Conservation (phyloP, 2,113 vertebrate species). For the Abramis brama region DNA sequence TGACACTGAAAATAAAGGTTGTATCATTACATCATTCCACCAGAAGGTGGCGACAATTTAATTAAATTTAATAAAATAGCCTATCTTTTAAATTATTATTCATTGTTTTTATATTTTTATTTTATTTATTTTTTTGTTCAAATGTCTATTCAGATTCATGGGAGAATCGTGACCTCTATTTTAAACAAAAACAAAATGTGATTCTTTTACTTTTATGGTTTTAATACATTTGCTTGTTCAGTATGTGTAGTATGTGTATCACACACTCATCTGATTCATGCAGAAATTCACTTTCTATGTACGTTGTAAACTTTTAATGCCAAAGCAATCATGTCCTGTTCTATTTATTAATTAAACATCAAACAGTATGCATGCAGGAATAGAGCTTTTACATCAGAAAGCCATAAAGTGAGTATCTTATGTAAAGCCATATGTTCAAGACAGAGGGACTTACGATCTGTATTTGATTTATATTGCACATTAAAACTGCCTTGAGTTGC, state of each 20-base stretch:
- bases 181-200: no score
- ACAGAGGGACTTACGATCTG: conserved; percentile 5
- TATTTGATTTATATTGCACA: conserved; percentile 53
- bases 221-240: background rate
- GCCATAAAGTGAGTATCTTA: conserved; percentile 3
- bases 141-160: no score
- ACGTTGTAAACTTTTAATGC: conserved; percentile 31
- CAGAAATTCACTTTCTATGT: conserved; percentile 44
- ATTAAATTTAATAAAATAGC: no score
- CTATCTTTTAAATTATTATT: no score
- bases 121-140: no score
- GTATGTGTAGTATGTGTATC: background rate
- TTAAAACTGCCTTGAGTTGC: conserved; percentile 44
- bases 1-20: no score
- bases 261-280: conserved; percentile 13
- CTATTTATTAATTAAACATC: conserved; percentile 46
- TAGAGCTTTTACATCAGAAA: conserved; percentile 48
- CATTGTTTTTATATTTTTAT: no score
- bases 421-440: conserved; percentile 8
- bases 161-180: no score
- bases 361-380: conserved; percentile 34
- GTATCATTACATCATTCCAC: no score
- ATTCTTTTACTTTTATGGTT: background rate
- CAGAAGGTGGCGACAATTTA: no score
- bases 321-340: conserved; percentile 44